A percentile compares a stretch with the other conserved stretches of the same genome.
Evolutionary conservation across 1,140 invertebrate species (phyloP).

Genomic region (Ceratitis capitata): DNA sequence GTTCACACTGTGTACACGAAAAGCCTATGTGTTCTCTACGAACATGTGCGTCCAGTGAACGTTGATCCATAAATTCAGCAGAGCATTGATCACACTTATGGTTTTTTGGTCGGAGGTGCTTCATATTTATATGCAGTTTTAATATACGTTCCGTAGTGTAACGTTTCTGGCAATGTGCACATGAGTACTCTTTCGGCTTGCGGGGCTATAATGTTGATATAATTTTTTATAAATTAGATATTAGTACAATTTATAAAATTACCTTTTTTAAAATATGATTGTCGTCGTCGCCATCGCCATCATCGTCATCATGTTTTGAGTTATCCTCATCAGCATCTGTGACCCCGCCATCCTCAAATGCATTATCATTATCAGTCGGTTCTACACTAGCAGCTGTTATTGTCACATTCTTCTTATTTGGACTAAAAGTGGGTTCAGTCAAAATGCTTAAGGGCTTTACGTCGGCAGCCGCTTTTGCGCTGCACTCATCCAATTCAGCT

Average conservation of each 20-base stretch:
- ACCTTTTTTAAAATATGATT: background rate
- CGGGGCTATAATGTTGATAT: slow-evolving; percentile 38
- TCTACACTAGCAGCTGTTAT: background rate
- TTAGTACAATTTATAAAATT: background rate
- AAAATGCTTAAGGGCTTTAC: background rate
- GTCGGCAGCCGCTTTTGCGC: background rate
- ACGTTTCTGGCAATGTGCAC: slow-evolving; percentile 49
- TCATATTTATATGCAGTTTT: slow-evolving; percentile 53
- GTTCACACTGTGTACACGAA: slow-evolving; percentile 25
- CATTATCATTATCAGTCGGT: background rate
- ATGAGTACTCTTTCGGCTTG: slow-evolving; percentile 49
- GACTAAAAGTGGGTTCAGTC: background rate
- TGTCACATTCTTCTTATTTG: background rate
- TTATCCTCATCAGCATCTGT: background rate
- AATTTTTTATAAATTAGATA: background rate
- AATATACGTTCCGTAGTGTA: slow-evolving; percentile 54
- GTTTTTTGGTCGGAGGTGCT: slow-evolving; percentile 53
- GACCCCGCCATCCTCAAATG: background rate
- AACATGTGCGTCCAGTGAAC: slow-evolving; percentile 21
- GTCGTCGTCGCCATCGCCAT: background rate
- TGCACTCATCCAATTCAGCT: slow-evolving; percentile 5
- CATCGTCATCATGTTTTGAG: background rate
- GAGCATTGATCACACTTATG: slow-evolving; percentile 35
- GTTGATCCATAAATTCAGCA: slow-evolving; percentile 47
- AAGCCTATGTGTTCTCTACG: slow-evolving; percentile 32